Evolutionary conservation across 2,888 invertebrate genomes (phyloP).

Genomic region (Pyralis farinalis): DNA sequence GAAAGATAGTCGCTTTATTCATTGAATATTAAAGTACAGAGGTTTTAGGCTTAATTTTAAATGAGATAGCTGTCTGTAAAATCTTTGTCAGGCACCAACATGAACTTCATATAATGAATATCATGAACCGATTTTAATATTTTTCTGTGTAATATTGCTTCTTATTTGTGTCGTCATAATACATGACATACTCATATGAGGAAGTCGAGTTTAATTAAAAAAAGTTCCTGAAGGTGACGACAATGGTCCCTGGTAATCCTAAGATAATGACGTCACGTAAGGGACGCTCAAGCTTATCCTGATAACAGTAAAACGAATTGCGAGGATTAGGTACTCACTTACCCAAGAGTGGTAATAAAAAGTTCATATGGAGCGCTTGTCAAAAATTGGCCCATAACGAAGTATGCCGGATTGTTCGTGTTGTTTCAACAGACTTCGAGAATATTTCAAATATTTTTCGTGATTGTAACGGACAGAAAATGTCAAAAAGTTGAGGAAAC

Average conservation of each 20-base stretch:
- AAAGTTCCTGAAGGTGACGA: conserved; percentile 25
- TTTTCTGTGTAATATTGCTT: background rate
- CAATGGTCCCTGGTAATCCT: conserved; percentile 41
- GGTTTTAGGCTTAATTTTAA: too few relatives aligned
- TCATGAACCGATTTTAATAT: too few relatives aligned
- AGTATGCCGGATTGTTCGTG: background rate
- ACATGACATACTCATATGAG: background rate
- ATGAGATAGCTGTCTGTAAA: too few relatives aligned
- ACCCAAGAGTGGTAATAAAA: conserved; percentile 43
- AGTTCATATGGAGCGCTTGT: conserved; percentile 40
- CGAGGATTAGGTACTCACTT: conserved; percentile 56
- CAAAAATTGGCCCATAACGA: conserved; percentile 33
- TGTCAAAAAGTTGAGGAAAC: background rate
- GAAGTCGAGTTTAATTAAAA: conserved; percentile 25
- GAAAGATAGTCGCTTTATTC: too few relatives aligned
- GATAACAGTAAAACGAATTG: conserved; percentile 63
- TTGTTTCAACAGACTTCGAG: background rate
- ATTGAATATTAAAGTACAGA: too few relatives aligned
- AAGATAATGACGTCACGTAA: conserved; percentile 64
- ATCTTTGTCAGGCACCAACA: too few relatives aligned
- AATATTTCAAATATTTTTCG: conserved; percentile 3
- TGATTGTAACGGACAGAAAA: background rate
- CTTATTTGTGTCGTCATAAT: too few relatives aligned
- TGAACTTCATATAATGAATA: too few relatives aligned
- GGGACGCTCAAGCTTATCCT: conserved; percentile 48